Evolutionary conservation across 2,113 vertebrate genomes (phyloP).

Genomic region (Setophaga petechia): DNA sequence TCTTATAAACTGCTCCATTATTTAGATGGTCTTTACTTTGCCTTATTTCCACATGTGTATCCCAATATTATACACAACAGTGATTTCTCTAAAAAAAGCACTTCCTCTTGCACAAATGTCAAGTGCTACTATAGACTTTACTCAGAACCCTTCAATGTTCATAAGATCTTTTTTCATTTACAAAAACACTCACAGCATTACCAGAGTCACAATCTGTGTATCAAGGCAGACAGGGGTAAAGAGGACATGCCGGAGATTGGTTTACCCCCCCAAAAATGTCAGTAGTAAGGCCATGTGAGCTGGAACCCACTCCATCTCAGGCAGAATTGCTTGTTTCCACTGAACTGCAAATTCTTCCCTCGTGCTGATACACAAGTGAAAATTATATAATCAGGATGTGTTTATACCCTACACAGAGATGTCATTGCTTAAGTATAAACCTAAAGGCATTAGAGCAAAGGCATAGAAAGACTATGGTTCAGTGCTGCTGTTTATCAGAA

Average conservation of each 20-base stretch:
- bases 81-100: neutral
- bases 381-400: neutral
- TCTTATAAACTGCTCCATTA: neutral
- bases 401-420: neutral
- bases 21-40: neutral
- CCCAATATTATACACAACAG: neutral
- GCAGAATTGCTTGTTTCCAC: neutral
- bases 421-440: neutral
- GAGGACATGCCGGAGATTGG: neutral
- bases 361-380: neutral
- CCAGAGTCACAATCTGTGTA: neutral
- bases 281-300: accelerated
- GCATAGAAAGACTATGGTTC: neutral
- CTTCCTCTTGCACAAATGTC: neutral
- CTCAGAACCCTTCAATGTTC: neutral
- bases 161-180: neutral
- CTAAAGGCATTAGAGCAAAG: neutral
- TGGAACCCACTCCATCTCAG: neutral
- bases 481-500: neutral
- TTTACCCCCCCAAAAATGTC: neutral
- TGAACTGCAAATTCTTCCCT: neutral
- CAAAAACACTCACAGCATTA: neutral
- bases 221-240: neutral
- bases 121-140: neutral
- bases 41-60: neutral